These are phyloP conservation scores for Pandemis heparana DNA, from an alignment of 2,888 invertebrate genomes.

Conservation along the genomic window DNA sequence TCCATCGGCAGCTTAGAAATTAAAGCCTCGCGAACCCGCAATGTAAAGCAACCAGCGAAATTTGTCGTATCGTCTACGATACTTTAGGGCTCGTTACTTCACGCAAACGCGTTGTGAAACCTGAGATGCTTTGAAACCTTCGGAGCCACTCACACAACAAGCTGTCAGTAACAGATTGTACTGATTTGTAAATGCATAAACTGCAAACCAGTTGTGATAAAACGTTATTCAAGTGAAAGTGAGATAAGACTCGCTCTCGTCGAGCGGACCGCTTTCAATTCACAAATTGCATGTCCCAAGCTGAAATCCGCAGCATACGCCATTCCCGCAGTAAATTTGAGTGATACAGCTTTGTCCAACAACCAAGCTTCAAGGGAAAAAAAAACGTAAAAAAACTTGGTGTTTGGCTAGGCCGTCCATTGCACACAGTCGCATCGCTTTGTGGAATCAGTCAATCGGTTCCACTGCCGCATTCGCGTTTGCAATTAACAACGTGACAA, in stretches of 20 bases:
- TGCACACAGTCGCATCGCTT: conserved; percentile 55
- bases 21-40: not conserved
- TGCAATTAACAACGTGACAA: conserved; percentile 49
- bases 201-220: conserved; percentile 34
- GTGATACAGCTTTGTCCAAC: not conserved
- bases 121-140: not conserved
- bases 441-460: conserved; percentile 64
- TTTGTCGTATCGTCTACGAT: not conserved
- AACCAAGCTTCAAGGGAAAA: not conserved
- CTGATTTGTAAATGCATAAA: conserved; percentile 26
- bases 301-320: conserved; percentile 1
- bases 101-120: not conserved
- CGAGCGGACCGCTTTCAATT: conserved; percentile 49
- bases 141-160: not conserved
- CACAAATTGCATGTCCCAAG: conserved; percentile 47
- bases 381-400: not conserved
- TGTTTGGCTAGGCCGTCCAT: conserved; percentile 18
- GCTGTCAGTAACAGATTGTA: conserved; percentile 1
- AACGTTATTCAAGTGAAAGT: conserved; percentile 49
- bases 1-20: not conserved
- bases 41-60: not conserved
- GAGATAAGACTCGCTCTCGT: conserved; percentile 43
- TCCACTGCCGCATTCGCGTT: conserved; percentile 67
- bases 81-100: conserved; percentile 4
- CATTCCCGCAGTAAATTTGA: not conserved